phyloP scores from a whole-genome alignment of 1,140 invertebrate species.

The Drosophila azteca region DNA sequence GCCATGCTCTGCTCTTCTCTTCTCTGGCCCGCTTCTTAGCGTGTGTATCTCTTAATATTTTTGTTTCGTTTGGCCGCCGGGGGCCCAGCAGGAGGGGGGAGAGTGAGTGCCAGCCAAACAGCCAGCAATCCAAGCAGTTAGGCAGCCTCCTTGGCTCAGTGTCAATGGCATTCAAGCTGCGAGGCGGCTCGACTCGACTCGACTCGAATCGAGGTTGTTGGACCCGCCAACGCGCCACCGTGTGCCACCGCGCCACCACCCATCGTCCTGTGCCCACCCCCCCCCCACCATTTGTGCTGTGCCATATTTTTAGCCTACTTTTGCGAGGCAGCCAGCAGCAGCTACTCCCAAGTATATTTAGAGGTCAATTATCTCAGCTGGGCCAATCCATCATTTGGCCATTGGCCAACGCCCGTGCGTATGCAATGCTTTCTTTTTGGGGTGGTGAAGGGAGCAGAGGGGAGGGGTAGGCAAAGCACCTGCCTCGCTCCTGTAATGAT shows the following conservation, averaged over 20 bases:
- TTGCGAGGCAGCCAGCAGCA: constrained; percentile 52
- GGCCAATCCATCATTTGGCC: constrained; percentile 60
- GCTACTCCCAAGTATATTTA: constrained; percentile 65
- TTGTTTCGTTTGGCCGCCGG: constrained; percentile 39
- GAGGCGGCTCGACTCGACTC: constrained; percentile 15
- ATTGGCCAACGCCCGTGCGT: constrained; percentile 59
- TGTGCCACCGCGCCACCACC: constrained; percentile 7
- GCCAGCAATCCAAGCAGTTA: constrained; percentile 1
- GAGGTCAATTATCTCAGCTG: constrained; percentile 74
- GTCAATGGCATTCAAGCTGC: constrained; percentile 72
- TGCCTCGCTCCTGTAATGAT: constrained; percentile 50
- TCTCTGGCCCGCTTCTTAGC: background rate
- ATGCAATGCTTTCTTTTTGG: constrained; percentile 43
- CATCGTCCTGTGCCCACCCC: constrained; percentile 13
- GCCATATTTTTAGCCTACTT: constrained; percentile 79
- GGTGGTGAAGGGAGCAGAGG: background rate
- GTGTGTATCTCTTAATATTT: constrained; percentile 38
- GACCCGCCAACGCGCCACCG: constrained; percentile 34
- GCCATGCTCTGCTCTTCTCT: constrained; percentile 4
- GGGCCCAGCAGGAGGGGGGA: constrained; percentile 30
- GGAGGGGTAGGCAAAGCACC: background rate
- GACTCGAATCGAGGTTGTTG: constrained; percentile 61
- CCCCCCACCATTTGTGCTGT: constrained; percentile 30
- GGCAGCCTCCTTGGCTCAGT: constrained; percentile 58
- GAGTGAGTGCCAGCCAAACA: constrained; percentile 3